These are phyloP conservation scores for Phalera bucephala DNA, from an alignment of 2,888 invertebrate species.

Conservation along the genomic window DNA sequence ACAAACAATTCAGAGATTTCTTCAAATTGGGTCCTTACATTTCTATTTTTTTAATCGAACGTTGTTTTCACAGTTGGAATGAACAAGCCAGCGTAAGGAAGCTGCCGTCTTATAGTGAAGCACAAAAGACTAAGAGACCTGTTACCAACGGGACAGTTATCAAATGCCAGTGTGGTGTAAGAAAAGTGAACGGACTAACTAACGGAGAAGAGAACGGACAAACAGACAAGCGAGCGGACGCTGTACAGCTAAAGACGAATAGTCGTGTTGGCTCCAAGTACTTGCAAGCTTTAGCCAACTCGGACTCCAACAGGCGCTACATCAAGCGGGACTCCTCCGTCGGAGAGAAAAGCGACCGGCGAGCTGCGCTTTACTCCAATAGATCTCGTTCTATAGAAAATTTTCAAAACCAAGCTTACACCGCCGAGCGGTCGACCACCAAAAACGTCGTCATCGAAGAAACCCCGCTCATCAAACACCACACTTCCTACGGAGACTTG, in stretches of 20 bases:
- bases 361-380: slow-evolving; percentile 52
- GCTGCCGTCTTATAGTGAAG: slow-evolving; percentile 79
- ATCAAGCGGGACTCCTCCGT: slow-evolving; percentile 68
- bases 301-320: slow-evolving; percentile 53
- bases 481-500: slow-evolving; percentile 74
- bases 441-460: slow-evolving; percentile 63
- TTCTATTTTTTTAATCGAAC: no score
- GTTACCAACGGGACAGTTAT: slow-evolving; percentile 68
- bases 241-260: slow-evolving; percentile 64
- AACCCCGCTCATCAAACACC: slow-evolving; percentile 62
- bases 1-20: no score
- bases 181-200: slow-evolving; percentile 61
- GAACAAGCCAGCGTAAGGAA: slow-evolving; percentile 78
- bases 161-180: slow-evolving; percentile 74
- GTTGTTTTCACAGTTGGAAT: slow-evolving; percentile 78
- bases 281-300: slow-evolving; percentile 71
- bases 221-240: slow-evolving; percentile 51
- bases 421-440: slow-evolving; percentile 48
- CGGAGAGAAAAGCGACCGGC: slow-evolving; percentile 61
- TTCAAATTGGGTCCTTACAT: no score
- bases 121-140: slow-evolving; percentile 80
- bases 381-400: slow-evolving; percentile 79
- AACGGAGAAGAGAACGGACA: slow-evolving; percentile 49
- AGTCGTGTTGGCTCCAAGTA: slow-evolving; percentile 77
- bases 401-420: slow-evolving; percentile 61